Evolutionary conservation across 1,140 invertebrate genomes (phyloP).

Genomic region (Drosophila lowei): DNA sequence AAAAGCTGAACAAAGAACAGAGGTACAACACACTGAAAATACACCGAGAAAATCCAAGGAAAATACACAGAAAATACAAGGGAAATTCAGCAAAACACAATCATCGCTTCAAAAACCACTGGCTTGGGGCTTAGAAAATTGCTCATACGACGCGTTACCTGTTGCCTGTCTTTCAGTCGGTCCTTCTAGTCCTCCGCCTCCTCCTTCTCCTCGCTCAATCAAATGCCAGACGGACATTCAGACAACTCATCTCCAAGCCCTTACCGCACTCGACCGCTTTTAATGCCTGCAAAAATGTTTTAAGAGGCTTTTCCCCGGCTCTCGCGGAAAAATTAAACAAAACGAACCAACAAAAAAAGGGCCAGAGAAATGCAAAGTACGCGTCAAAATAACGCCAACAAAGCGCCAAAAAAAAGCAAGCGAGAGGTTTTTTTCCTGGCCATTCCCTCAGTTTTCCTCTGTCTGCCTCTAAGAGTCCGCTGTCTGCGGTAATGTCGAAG

Average conservation of each 20-base stretch:
- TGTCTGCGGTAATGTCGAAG: conserved; percentile 26
- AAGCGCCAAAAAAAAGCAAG: conserved; percentile 7
- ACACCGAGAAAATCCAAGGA: background rate
- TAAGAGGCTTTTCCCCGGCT: conserved; percentile 48
- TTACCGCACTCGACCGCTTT: background rate
- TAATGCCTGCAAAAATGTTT: conserved; percentile 55
- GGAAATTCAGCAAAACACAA: background rate
- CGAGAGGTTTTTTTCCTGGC: conserved; percentile 9
- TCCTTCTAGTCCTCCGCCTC: too few species aligned
- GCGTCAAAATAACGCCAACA: conserved; percentile 21
- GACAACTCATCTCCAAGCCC: background rate
- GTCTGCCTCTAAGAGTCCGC: background rate
- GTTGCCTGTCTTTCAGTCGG: conserved; percentile 26
- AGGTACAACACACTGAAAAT: background rate
- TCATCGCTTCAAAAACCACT: background rate
- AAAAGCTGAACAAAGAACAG: conserved; percentile 12
- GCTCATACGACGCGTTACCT: conserved; percentile 52
- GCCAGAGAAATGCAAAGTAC: conserved; percentile 15
- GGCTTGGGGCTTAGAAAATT: conserved; percentile 16
- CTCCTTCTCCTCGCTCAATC: conserved; percentile 10
- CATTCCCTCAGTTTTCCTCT: background rate
- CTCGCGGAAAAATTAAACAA: conserved; percentile 31
- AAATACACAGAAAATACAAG: background rate
- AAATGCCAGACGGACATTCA: conserved; percentile 21
- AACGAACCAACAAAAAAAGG: conserved; percentile 6